Percentiles rank a stretch among this genome's conserved stretches.
phyloP scores from a whole-genome alignment of 2,797 vertebrate genomes.

The Channa striata region DNA sequence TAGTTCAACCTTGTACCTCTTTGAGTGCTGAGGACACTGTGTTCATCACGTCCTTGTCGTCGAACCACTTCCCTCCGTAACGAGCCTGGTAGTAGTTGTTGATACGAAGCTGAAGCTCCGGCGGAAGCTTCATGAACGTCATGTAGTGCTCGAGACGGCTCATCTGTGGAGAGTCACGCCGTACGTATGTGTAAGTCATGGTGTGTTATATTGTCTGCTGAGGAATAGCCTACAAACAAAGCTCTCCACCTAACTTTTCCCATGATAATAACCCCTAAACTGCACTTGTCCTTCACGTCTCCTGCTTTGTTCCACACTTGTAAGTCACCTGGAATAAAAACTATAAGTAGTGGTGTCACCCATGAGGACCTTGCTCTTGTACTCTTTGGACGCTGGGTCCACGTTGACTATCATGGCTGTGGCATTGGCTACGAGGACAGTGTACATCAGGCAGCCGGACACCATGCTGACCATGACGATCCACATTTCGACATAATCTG shows the following conservation, averaged over 20 bases:
- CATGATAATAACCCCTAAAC: too few relatives aligned
- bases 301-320: too few relatives aligned
- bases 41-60: constrained; percentile 82
- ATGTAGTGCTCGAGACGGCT: constrained; percentile 86
- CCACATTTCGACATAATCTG: constrained; percentile 87
- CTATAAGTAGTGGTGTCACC: constrained; percentile 6
- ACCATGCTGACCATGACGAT: constrained; percentile 88
- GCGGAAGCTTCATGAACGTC: constrained; percentile 85
- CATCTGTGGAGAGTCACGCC: constrained; percentile 69
- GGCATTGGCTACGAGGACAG: constrained; percentile 85
- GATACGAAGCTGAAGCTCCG: constrained; percentile 82
- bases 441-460: constrained; percentile 86
- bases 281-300: too few relatives aligned
- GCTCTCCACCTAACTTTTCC: too few relatives aligned
- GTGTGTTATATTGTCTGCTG: too few relatives aligned
- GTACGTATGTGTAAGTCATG: too few relatives aligned
- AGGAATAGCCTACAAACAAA: too few relatives aligned
- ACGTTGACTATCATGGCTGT: constrained; percentile 83
- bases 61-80: constrained; percentile 83
- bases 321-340: too few relatives aligned
- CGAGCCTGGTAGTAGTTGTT: constrained; percentile 84
- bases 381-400: constrained; percentile 83
- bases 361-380: constrained; percentile 84
- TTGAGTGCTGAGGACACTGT: constrained; percentile 82
- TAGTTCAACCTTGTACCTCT: constrained; percentile 61